Base-by-base conservation (phyloP, 2,797 vertebrate genomes). In the Tinamus major region DNA sequence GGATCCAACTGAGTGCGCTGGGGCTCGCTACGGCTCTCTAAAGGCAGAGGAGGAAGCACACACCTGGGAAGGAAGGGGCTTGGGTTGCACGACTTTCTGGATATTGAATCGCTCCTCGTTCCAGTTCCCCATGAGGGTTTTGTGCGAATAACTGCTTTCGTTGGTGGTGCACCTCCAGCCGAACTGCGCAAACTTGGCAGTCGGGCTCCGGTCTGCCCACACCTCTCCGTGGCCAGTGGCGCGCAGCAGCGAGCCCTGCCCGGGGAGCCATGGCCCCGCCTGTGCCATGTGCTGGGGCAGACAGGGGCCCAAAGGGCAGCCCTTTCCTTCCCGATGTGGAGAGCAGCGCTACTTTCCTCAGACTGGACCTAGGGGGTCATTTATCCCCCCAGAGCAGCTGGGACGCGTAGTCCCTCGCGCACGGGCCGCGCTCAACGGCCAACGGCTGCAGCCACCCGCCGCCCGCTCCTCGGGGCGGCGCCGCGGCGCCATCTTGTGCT, bases 81-180 rank as follows among this genome's bases (percentile, higher is more conserved):
- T 96, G 35, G 93, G 95, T 37, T 96, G 92, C n/a, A 95, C 51
- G 0, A 92, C 79, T 76, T 90, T 94, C 77, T 44, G 75, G 44
- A 97, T 68, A 63, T 97, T 76, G 3, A 89, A 96, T 64, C 72
- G 92, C 67, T 97, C 97, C 68, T 98, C 94, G 53, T 97, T 97
- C 97, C 97, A 97, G 84, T 97, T 97, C 15, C 95, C 97, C 23
- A 95, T 69, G 18, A 97, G 91, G 21, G 96, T 97, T 62, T 64
- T 72, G 21, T 70, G 55, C 4, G 93, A 92, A 58, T 96, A 97
- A 35, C 94, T 62, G 70, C 97, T 93, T 74, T 97, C 95, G 53
- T 96, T 97, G 87, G 95, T 97, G 63, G 83, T 96, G 41, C 94
- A 96, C 83, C 96, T 95, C 96, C 97, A 97, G 70, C 97, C 97